Conservation (phyloP, 2,113 vertebrate genomes). For the Agapornis roseicollis region DNA sequence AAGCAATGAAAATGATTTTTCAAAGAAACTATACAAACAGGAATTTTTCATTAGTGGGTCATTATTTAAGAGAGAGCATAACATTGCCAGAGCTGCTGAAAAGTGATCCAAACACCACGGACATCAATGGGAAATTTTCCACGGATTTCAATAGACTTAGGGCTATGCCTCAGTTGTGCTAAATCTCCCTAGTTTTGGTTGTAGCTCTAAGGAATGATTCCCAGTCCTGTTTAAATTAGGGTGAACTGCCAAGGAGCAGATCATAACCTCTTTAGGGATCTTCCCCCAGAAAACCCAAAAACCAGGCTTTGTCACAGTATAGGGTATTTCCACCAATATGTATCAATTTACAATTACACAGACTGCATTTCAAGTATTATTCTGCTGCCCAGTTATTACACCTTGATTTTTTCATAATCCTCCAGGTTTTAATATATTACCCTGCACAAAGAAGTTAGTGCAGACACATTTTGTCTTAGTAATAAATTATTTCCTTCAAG, state of each 20-base stretch:
- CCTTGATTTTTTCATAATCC: background rate
- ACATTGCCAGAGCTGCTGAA: background rate
- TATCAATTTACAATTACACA: background rate
- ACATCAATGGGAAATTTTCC: background rate
- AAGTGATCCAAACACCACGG: background rate
- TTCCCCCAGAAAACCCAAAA: background rate
- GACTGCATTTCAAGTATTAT: background rate
- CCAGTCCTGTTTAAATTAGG: background rate
- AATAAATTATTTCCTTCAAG: conserved; percentile 54
- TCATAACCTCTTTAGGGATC: background rate
- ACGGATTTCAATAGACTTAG: background rate
- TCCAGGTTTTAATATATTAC: conserved; percentile 12
- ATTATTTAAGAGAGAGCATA: background rate
- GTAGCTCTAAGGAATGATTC: background rate
- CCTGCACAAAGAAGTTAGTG: background rate
- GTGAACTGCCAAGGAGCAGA: background rate
- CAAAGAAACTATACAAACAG: background rate
- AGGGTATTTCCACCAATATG: background rate
- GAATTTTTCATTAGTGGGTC: background rate
- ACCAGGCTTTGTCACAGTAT: background rate
- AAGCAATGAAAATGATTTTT: background rate
- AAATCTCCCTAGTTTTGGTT: background rate
- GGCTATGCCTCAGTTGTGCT: background rate
- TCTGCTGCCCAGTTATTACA: background rate
- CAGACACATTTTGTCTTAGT: background rate